These are phyloP conservation scores for Porites cylindrica DNA, from an alignment of 92 coral and sea anemone genomes.

Conservation along the genomic window DNA sequence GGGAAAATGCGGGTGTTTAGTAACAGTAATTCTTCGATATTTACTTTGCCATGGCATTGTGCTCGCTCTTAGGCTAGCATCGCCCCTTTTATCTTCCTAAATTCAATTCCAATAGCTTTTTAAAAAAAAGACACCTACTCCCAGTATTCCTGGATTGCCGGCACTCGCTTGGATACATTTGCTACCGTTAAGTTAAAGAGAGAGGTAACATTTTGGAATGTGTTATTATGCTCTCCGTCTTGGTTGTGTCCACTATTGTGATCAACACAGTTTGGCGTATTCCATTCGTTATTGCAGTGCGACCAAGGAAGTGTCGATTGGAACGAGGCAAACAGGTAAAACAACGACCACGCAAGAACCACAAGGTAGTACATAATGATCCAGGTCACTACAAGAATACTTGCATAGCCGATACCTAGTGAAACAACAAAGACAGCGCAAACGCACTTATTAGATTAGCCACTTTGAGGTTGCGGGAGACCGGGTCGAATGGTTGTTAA, in stretches of 20 bases:
- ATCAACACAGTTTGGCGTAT: conserved; percentile 67
- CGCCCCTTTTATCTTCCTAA: too few species aligned
- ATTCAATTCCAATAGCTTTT: too few species aligned
- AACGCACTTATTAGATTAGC: background rate
- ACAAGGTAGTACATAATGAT: conserved; percentile 87
- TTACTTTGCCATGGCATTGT: too few species aligned
- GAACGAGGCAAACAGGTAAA: conserved; percentile 90
- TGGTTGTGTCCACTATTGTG: background rate
- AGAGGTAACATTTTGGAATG: conserved; percentile 9
- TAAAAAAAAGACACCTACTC: conserved; percentile 62
- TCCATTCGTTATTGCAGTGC: conserved; percentile 83
- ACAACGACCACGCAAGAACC: conserved; percentile 86
- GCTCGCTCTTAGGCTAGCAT: too few species aligned
- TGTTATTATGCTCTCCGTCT: background rate
- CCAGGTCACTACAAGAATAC: conserved; percentile 82
- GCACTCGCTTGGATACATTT: conserved; percentile 24
- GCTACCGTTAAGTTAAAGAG: conserved; percentile 19
- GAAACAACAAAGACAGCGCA: background rate
- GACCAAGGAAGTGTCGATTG: conserved; percentile 84
- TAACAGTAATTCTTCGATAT: too few species aligned
- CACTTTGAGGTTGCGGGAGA: background rate
- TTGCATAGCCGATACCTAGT: conserved; percentile 92
- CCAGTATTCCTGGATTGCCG: conserved; percentile 87
- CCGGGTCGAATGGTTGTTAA: too few species aligned
- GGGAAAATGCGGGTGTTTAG: too few species aligned